Conservation (phyloP, 2,888 invertebrate genomes). For the Chrysodeixis includens region DNA sequence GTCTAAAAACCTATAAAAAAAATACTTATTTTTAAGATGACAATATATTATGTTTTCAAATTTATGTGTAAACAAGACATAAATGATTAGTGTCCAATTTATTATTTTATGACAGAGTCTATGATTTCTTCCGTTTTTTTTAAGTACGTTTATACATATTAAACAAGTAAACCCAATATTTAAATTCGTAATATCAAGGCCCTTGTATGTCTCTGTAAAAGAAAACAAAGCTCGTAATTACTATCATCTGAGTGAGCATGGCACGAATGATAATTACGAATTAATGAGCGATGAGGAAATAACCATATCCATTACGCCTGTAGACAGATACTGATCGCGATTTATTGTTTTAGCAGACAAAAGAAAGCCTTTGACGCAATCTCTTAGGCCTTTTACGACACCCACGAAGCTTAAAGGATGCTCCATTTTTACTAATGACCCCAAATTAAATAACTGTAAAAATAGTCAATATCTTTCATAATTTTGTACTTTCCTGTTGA, state of each 20-base stretch:
- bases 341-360: conserved; percentile 4
- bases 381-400: conserved; percentile 4
- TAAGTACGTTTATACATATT: not conserved
- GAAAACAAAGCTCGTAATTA: not conserved
- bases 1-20: not conserved
- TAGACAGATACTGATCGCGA: conserved; percentile 4
- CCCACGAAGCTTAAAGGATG: not conserved
- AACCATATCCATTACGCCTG: conserved; percentile 1
- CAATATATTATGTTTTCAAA: not conserved
- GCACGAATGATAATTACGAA: conserved; percentile 1
- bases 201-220: not conserved
- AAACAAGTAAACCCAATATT: not conserved
- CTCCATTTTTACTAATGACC: conserved; percentile 1
- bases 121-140: too few relatives aligned
- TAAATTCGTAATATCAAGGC: not conserved
- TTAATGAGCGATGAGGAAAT: conserved; percentile 4
- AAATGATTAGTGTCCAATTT: not conserved
- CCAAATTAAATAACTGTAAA: not conserved
- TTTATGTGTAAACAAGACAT: too few relatives aligned
- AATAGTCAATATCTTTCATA: not conserved
- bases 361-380: conserved; percentile 3
- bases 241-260: not conserved
- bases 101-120: too few relatives aligned
- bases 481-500: not conserved
- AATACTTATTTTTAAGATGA: not conserved